These are phyloP conservation scores for Emydocephalus ijimae DNA, from an alignment of 2,113 vertebrate species.

Conservation along the genomic window DNA sequence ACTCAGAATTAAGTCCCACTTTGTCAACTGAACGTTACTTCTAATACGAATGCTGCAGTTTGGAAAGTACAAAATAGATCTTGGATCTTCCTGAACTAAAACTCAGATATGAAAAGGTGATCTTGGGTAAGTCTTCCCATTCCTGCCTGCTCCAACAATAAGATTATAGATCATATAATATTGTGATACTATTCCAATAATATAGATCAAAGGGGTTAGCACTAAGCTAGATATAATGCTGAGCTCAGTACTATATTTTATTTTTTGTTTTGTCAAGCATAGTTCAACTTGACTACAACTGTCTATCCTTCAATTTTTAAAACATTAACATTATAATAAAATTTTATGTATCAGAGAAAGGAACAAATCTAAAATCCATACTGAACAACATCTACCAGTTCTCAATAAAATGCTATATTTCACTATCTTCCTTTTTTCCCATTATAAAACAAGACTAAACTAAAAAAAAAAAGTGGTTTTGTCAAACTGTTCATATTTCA, in stretches of 20 bases:
- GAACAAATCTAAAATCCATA: not conserved
- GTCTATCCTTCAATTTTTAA: not conserved
- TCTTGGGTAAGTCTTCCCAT: not conserved
- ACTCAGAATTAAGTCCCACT: not conserved
- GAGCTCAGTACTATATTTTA: not conserved
- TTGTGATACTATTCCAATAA: not conserved
- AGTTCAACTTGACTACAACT: not conserved
- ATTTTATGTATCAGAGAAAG: not conserved
- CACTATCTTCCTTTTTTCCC: not conserved
- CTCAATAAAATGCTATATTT: not conserved
- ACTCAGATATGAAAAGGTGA: not conserved
- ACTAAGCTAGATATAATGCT: not conserved
- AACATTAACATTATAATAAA: not conserved
- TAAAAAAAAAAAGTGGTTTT: slow-evolving; percentile 36
- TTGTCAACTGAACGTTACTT: not conserved
- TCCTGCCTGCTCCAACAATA: not conserved
- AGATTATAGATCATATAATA: not conserved
- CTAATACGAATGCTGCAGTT: not conserved
- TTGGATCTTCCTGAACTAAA: not conserved
- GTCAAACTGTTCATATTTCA: slow-evolving; percentile 43
- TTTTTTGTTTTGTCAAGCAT: not conserved
- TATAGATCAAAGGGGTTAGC: not conserved
- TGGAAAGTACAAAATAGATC: not conserved
- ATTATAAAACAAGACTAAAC: slow-evolving; percentile 19
- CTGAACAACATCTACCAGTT: not conserved